Conservation (phyloP, 2,888 invertebrate genomes). For the Tetrapedia diversipes region DNA sequence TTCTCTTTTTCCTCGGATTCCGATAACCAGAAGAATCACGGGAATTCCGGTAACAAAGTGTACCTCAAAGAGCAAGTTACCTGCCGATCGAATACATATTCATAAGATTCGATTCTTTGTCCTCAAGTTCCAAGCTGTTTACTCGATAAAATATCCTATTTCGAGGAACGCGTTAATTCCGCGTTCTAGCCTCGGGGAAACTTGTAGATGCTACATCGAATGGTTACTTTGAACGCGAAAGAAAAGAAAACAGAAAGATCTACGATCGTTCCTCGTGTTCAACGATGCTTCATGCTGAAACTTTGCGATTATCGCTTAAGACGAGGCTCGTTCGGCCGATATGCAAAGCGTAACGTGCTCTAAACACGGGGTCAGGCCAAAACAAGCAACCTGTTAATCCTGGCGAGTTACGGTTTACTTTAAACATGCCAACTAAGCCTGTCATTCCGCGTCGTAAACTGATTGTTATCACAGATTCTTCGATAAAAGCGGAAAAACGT, state of each 20-base stretch:
- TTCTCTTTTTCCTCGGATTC: background rate
- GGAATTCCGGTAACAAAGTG: slow-evolving; percentile 5
- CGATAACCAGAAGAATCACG: slow-evolving; percentile 1
- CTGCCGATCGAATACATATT: slow-evolving; percentile 3
- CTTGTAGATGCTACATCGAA: background rate
- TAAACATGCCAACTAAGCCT: background rate
- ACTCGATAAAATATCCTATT: no score
- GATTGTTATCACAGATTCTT: background rate
- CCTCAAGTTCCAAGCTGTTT: no score
- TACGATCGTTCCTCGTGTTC: background rate
- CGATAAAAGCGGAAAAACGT: no score
- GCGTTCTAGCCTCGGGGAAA: background rate
- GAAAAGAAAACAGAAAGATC: no score
- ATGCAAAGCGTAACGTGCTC: background rate
- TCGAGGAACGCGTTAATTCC: no score
- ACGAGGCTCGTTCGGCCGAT: background rate
- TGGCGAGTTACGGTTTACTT: background rate
- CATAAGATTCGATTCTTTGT: background rate
- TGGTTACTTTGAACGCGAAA: background rate
- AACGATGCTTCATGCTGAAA: no score
- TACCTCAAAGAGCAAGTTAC: background rate
- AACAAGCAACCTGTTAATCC: background rate
- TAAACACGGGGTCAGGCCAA: background rate
- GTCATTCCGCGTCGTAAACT: background rate
- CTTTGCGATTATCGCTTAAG: no score